phyloP scores from a whole-genome alignment of 2,888 invertebrate species.

The Tenthredo livida region DNA sequence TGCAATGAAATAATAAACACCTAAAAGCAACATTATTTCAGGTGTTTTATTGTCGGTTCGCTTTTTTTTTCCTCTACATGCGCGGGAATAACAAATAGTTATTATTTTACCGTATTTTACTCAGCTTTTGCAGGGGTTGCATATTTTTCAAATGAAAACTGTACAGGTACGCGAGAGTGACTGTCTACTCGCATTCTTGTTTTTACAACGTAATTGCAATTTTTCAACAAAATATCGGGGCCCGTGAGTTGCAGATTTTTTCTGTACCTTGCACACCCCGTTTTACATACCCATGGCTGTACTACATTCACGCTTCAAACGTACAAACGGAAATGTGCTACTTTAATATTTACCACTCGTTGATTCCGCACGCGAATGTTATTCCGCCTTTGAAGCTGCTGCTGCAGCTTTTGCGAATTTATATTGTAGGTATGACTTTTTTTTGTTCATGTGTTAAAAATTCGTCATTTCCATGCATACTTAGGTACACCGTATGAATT shows the following conservation, averaged over 20 bases:
- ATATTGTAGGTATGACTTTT: neutral
- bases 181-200: neutral
- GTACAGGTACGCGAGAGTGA: neutral
- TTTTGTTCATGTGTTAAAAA: neutral
- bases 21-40: constrained; percentile 3
- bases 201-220: constrained; percentile 11
- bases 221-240: neutral
- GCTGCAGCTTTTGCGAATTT: neutral
- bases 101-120: constrained; percentile 18
- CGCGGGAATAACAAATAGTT: neutral
- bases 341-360: constrained; percentile 20
- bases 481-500: neutral
- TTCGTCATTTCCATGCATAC: neutral
- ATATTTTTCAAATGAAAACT: neutral
- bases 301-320: neutral
- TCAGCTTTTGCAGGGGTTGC: neutral
- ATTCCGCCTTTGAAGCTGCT: neutral
- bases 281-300: neutral
- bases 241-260: neutral
- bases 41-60: neutral
- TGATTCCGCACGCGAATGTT: neutral
- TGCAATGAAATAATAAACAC: neutral
- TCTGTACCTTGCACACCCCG: neutral
- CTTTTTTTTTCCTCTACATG: neutral
- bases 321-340: constrained; percentile 14